Evolutionary conservation across 2,113 vertebrate species (phyloP).

Genomic region (Brienomyrus brachyistius): DNA sequence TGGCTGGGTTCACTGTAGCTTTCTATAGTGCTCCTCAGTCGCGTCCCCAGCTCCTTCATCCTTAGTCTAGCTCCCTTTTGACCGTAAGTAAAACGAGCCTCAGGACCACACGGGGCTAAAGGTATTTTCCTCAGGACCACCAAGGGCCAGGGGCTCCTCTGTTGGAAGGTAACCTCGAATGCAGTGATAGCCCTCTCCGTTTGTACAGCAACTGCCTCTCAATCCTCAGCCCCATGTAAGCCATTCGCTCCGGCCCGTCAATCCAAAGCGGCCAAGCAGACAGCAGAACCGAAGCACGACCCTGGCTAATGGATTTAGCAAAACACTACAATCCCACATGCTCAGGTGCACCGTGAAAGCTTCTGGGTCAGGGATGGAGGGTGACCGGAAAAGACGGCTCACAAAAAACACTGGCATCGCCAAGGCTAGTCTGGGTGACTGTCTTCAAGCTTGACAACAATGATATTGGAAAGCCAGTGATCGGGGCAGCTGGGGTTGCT

Average conservation of each 20-base stretch:
- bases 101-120: constrained; percentile 7
- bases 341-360: background rate
- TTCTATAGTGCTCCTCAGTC: background rate
- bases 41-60: background rate
- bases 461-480: background rate
- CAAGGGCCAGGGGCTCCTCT: constrained; percentile 10
- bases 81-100: background rate
- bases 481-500: background rate
- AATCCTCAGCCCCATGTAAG: background rate
- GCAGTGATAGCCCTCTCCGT: constrained; percentile 14
- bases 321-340: background rate
- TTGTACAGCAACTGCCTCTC: background rate
- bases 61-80: background rate
- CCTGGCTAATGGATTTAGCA: background rate
- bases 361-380: background rate
- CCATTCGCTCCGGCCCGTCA: background rate
- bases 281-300: background rate
- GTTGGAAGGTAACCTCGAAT: background rate
- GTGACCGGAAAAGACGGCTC: background rate
- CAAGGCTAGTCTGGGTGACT: background rate
- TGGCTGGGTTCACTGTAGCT: background rate
- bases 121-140: background rate
- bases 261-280: constrained; percentile 3
- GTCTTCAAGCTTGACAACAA: background rate
- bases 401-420: background rate